Conservation (phyloP, 1,140 invertebrate genomes). For the Penaeus japonicus region DNA sequence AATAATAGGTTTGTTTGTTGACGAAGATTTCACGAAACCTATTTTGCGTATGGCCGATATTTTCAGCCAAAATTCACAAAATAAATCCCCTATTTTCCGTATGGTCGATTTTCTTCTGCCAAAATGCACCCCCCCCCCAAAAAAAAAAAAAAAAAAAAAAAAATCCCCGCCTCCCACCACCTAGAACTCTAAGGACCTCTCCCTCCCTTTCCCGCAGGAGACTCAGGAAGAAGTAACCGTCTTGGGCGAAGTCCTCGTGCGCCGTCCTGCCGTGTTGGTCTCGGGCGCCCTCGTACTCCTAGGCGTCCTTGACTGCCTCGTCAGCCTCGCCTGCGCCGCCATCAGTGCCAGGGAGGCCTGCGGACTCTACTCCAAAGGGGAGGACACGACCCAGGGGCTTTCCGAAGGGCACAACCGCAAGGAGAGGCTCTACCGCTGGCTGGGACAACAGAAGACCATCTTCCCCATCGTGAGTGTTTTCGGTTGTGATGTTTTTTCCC, state of each 20-base stretch:
- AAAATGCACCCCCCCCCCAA: too few relatives aligned
- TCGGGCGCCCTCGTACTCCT: slow-evolving; percentile 46
- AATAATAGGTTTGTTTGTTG: too few relatives aligned
- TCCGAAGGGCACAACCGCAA: slow-evolving; percentile 56
- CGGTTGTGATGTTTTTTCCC: not conserved
- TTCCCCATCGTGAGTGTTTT: slow-evolving; percentile 49
- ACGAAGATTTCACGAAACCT: too few relatives aligned
- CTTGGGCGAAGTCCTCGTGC: slow-evolving; percentile 20
- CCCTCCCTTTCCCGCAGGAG: not conserved
- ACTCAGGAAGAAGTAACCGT: slow-evolving; percentile 35
- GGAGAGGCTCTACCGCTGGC: slow-evolving; percentile 55
- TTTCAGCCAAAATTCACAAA: too few relatives aligned
- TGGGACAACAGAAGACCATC: slow-evolving; percentile 56
- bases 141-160: too few relatives aligned
- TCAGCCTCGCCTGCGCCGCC: slow-evolving; percentile 44
- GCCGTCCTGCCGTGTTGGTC: slow-evolving; percentile 54
- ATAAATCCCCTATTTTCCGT: too few relatives aligned
- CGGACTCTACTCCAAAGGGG: slow-evolving; percentile 32
- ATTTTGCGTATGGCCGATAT: too few relatives aligned
- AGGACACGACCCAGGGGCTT: slow-evolving; percentile 16
- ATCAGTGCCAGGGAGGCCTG: slow-evolving; percentile 44
- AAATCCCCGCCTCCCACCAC: too few relatives aligned
- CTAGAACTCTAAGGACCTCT: too few relatives aligned
- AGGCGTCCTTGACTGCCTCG: slow-evolving; percentile 46
- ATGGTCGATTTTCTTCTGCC: too few relatives aligned